Conservation (phyloP, 1,140 invertebrate genomes). For the Drosophila littoralis region DNA sequence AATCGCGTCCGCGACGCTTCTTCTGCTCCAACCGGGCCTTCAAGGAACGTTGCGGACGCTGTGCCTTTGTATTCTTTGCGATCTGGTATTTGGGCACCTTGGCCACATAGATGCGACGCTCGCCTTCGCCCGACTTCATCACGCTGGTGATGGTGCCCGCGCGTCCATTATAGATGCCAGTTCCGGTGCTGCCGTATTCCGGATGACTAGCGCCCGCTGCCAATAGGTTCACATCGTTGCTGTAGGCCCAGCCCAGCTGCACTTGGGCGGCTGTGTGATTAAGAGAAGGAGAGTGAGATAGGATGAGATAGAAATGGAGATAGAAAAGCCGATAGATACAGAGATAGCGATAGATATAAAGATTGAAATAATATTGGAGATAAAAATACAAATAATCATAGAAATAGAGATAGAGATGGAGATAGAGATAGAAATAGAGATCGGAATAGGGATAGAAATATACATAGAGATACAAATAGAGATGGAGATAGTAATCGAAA, state of each 20-base stretch:
- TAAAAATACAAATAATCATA: too few species aligned
- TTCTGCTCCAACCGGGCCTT: not conserved
- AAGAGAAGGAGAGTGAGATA: not conserved
- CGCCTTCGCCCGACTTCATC: slow-evolving; percentile 48
- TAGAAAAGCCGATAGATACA: too few species aligned
- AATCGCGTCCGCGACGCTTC: not conserved
- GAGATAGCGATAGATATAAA: too few species aligned
- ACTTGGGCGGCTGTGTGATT: slow-evolving; percentile 84
- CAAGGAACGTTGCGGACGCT: not conserved
- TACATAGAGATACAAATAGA: too few species aligned
- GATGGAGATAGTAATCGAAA: too few species aligned
- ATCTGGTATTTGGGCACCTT: slow-evolving; percentile 55
- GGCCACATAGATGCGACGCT: slow-evolving; percentile 58
- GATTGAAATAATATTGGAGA: too few species aligned
- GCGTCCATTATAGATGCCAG: slow-evolving; percentile 84
- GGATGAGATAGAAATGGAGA: too few species aligned
- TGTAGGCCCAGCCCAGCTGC: slow-evolving; percentile 85
- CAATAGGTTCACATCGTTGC: slow-evolving; percentile 85
- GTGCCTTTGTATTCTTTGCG: not conserved
- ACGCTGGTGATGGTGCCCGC: slow-evolving; percentile 48
- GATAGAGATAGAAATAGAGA: too few species aligned
- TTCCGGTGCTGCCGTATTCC: slow-evolving; percentile 75
- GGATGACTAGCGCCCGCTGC: slow-evolving; percentile 84
- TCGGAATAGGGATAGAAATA: too few species aligned
- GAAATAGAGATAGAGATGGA: too few species aligned